Conservation (phyloP, 2,888 invertebrate genomes). For the Synanthedon vespiformis region DNA sequence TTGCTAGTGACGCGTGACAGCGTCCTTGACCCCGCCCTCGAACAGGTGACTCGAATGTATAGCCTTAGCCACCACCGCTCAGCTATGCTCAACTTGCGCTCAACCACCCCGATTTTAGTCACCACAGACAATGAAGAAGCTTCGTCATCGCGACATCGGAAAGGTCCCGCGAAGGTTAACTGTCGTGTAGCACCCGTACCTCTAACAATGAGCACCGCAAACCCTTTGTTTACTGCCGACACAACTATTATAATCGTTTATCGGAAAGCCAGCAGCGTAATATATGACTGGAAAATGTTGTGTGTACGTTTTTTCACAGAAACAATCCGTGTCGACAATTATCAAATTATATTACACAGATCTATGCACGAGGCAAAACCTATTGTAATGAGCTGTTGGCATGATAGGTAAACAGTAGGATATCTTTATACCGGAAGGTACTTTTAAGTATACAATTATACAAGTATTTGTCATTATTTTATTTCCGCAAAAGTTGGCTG, state of each 20-base stretch:
- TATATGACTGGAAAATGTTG: background rate
- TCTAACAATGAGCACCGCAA: slow-evolving; percentile 2
- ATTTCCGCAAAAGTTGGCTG: too few species aligned
- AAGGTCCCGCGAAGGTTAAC: slow-evolving; percentile 20
- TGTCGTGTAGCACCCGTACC: slow-evolving; percentile 3
- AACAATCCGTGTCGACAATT: background rate
- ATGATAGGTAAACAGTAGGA: too few species aligned
- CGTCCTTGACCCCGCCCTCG: slow-evolving; percentile 32
- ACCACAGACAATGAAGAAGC: slow-evolving; percentile 17
- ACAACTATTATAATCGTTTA: background rate
- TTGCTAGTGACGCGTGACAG: slow-evolving; percentile 5
- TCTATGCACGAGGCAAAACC: background rate
- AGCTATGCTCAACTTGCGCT: background rate
- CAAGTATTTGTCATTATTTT: too few species aligned
- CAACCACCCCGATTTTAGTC: slow-evolving; percentile 51
- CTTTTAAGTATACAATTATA: too few species aligned
- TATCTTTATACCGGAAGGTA: too few species aligned
- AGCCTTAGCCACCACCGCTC: background rate
- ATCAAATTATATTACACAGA: background rate
- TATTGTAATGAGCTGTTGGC: background rate
- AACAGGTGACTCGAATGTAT: slow-evolving; percentile 28
- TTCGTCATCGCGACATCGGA: background rate
- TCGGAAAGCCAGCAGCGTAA: background rate
- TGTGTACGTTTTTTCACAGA: background rate
- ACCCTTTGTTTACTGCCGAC: background rate